Evolutionary conservation across 2,888 invertebrate genomes (phyloP).

Genomic region (Amitus sp.): DNA sequence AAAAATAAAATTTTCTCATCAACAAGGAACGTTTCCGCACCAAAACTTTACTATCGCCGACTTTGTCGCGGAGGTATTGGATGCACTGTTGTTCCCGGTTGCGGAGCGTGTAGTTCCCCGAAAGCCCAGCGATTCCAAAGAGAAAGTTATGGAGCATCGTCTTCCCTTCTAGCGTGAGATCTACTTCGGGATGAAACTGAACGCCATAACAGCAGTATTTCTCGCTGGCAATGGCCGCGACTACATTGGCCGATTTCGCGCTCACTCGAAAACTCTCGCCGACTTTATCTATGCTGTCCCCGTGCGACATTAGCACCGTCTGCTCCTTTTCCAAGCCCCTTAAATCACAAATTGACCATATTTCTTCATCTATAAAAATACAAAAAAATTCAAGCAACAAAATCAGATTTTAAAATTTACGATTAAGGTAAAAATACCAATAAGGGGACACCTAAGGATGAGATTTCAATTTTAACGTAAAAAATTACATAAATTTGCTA

Average conservation of each 20-base stretch:
- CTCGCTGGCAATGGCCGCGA: slow-evolving; percentile 92
- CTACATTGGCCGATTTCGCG: slow-evolving; percentile 84
- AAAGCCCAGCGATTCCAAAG: slow-evolving; percentile 88
- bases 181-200: slow-evolving; percentile 99
- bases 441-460: no score
- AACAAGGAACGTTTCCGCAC: no score
- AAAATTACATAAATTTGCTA: no score
- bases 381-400: no score
- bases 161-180: slow-evolving; percentile 90
- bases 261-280: slow-evolving; percentile 89
- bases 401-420: no score
- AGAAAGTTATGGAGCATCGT: slow-evolving; percentile 95
- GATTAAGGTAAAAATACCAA: no score
- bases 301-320: slow-evolving; percentile 94
- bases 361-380: no score
- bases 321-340: slow-evolving; percentile 90
- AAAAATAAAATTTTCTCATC: no score
- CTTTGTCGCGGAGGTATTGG: slow-evolving; percentile 88
- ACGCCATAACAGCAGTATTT: slow-evolving; percentile 92
- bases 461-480: no score
- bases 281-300: slow-evolving; percentile 93
- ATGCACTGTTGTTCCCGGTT: slow-evolving; percentile 90
- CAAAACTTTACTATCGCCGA: slow-evolving; percentile 92
- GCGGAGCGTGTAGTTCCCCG: slow-evolving; percentile 88
- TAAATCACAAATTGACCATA: slow-evolving; percentile 41